Evolutionary conservation across 1,140 invertebrate genomes (phyloP), one percentile per base, ranked within the genome.

Genomic region (Dysdera silvatica): DNA sequence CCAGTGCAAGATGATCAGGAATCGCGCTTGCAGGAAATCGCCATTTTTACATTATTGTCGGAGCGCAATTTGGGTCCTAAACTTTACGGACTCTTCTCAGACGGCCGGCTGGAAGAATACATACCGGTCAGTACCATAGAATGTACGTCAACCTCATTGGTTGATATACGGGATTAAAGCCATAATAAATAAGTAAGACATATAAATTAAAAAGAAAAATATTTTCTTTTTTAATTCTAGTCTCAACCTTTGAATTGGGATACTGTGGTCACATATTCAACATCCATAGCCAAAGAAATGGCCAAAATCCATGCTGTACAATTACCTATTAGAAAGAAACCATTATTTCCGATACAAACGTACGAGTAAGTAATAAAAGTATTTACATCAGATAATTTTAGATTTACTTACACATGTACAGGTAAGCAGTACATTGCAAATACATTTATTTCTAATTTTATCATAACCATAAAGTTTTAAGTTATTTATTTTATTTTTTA

Each of bases 21-120:
- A 70, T 83, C 84, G 20, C 84, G 95, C 37, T 87, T 95, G 47
- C 92, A 89, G 3, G 91, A 96, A 73, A 91, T 87, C 7, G 91
- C 96, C 1, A 90, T 97, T 47, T 97, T 95, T 74, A 91, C 92
- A 0, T 76, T 97, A 16, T 78, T 98, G 3, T 92, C 93, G 0
- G 95, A 98, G 75, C 82, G 93, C 53, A 82, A 86, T 53, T 80
- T 98, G 2, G 95, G 95, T 0, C 95, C 95, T 0, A 93, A 91
- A 71, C 78, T 98, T 2, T 91, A 94, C 74, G 95, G 95, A 1
- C 86, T 98, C 10, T 98, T 98, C 74, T 90, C 91, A 4, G 85
- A 91, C 7, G 95, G 95, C 6, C 83, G 95, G 55, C 87, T 99
- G 40, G 95, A 99, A 74, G 89, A 98, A 76, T 98, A 92, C 73